Evolutionary conservation across 2,113 vertebrate species (phyloP).

Genomic region (Hyaena hyaena): DNA sequence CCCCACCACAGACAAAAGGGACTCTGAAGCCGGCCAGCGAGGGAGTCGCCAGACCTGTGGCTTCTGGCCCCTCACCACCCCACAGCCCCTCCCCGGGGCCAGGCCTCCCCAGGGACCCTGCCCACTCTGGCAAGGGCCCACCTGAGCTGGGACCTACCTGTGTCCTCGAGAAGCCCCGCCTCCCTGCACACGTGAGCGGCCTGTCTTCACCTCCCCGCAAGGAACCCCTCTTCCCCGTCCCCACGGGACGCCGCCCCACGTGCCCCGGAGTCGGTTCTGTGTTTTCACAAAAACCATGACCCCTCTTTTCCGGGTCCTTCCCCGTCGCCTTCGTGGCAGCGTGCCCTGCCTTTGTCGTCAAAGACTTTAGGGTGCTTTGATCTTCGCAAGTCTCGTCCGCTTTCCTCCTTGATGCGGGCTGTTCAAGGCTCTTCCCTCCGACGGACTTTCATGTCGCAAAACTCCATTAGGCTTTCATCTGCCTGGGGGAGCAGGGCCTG

Average conservation of each 20-base stretch:
- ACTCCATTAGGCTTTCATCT: neutral
- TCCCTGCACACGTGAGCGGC: accelerated
- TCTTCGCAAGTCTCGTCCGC: neutral
- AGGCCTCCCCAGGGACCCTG: neutral
- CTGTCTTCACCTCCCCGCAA: accelerated
- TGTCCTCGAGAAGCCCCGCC: neutral
- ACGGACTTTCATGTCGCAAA: neutral
- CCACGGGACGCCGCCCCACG: accelerated
- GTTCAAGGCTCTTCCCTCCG: neutral
- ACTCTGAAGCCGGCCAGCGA: neutral
- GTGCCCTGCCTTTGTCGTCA: accelerated
- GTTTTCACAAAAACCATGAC: neutral
- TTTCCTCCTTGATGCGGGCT: neutral
- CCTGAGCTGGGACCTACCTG: neutral
- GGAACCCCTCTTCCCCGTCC: neutral
- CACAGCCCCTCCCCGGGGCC: neutral
- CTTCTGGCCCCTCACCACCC: neutral
- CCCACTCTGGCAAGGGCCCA: neutral
- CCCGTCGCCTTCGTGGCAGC: accelerated
- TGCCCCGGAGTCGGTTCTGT: neutral
- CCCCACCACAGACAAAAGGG: neutral
- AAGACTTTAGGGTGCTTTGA: neutral
- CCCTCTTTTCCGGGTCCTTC: accelerated
- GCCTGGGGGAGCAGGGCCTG: neutral
- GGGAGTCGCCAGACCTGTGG: neutral